Base-by-base conservation (phyloP, 2,888 invertebrate species). In the Junonia oenone region DNA sequence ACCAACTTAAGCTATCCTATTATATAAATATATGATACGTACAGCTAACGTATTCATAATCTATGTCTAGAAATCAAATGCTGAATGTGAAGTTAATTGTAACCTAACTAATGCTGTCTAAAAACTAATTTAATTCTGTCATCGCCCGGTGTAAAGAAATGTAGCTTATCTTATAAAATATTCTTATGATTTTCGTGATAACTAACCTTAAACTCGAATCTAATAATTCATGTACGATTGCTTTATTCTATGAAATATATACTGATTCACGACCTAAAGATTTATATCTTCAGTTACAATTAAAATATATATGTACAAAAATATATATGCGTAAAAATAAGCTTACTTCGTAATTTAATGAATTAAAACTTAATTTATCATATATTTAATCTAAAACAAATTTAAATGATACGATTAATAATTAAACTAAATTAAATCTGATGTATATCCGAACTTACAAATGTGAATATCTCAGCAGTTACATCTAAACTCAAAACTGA, bases 221-320 rank as follows among this genome's bases (percentile, higher is more conserved):
- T 54, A 58, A 59, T 59, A 61, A 61, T 61, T 61, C 51, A 61
- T 59, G 61, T 59, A 61, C 61, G 59, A 54, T 57, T 29, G 13
- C 3, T 47, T 11, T 37, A 37, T 45, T 40, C 29, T 47, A 40
- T 22, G 4, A 2, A 13, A 13, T 40, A 26, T 31, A 53, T 38
- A 53, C 29, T 5, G 14, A 22, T 31, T 22, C n/a, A 31, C 13
- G 31, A 27, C 26, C 43, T 53, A 48, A 33, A 40, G 19, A 40
- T 48, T 22, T 13, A 5, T 4, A 38, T 26, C 22, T 14, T 33
- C 22, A 47, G 8, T 31, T 48, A 48, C 22, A 52, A 46, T 17
- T 14, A 37, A 6, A 27, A 31, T 13, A 47, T 31, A 37, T 45
- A 27, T 52, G 26, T 17, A 50, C n/a, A 40, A 40, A 9, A 40